Percentiles rank a stretch among this genome's conserved stretches.
Conservation (phyloP, 1,140 invertebrate species). For the Anastrepha obliqua region DNA sequence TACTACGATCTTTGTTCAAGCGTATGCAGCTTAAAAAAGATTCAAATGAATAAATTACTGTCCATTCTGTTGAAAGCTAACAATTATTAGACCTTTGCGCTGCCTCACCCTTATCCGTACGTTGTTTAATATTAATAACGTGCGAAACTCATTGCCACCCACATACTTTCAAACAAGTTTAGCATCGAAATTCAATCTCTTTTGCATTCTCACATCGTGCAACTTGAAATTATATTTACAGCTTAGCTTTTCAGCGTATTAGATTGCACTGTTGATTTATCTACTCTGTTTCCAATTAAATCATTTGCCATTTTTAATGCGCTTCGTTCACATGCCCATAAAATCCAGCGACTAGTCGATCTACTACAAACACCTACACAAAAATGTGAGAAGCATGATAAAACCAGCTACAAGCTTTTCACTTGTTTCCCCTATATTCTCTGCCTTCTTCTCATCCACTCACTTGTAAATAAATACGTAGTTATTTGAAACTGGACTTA, state of each 20-base stretch:
- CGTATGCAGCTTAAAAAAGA: not conserved
- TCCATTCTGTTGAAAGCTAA: constrained; percentile 6
- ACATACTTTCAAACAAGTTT: not conserved
- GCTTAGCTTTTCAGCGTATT: constrained; percentile 42
- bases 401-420: not conserved
- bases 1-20: not conserved
- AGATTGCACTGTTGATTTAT: constrained; percentile 34
- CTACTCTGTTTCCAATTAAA: constrained; percentile 20
- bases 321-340: constrained; percentile 1
- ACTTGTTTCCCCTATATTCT: not conserved
- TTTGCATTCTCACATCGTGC: constrained; percentile 37
- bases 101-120: not conserved
- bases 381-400: constrained; percentile 38
- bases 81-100: constrained; percentile 12
- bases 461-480: constrained; percentile 22
- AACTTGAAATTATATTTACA: constrained; percentile 10
- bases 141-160: constrained; percentile 50
- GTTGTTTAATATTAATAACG: constrained; percentile 4
- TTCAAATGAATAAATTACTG: not conserved
- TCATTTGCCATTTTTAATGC: constrained; percentile 44
- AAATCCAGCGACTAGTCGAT: constrained; percentile 30
- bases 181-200: constrained; percentile 1
- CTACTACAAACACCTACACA: constrained; percentile 35
- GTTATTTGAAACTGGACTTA: constrained; percentile 75
- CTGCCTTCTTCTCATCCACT: not conserved